phyloP scores from a whole-genome alignment of 2,797 vertebrate species.

The Falco columbarius region DNA sequence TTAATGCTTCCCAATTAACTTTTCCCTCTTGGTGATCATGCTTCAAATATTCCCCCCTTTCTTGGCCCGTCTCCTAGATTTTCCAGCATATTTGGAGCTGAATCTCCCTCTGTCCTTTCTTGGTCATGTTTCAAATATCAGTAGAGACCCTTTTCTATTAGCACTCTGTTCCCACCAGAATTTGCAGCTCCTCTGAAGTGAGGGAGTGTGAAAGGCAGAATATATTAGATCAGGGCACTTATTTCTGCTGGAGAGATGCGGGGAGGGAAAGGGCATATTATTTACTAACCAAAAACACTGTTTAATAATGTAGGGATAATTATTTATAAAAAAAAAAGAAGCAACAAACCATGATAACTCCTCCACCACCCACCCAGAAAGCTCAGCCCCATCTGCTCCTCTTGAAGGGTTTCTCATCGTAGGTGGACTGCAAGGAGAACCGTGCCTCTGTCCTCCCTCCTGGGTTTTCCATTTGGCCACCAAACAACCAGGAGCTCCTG shows the following conservation, averaged over 20 bases:
- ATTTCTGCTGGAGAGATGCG: background rate
- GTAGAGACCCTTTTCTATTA: slow-evolving; percentile 46
- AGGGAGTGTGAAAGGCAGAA: slow-evolving; percentile 44
- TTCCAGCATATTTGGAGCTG: slow-evolving; percentile 21
- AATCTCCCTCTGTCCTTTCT: slow-evolving; percentile 49
- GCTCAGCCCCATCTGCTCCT: slow-evolving; percentile 29
- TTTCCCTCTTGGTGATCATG: background rate
- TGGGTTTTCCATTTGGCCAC: background rate
- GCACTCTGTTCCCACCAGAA: slow-evolving; percentile 43
- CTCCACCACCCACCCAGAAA: background rate
- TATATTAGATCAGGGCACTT: background rate
- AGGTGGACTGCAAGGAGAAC: background rate
- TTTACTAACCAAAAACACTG: slow-evolving; percentile 1
- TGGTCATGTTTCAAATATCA: slow-evolving; percentile 50
- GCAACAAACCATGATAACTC: background rate
- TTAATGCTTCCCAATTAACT: slow-evolving; percentile 37
- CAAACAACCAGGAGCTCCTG: background rate
- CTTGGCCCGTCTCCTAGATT: slow-evolving; percentile 45
- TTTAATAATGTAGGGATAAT: background rate
- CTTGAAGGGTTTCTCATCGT: background rate
- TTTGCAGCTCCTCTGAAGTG: slow-evolving; percentile 30
- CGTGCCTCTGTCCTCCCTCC: background rate
- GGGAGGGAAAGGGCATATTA: background rate
- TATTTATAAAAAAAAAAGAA: background rate
- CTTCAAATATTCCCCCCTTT: background rate